phyloP scores from a whole-genome alignment of 2,113 vertebrate species.

The Nycticryphes semicollaris region DNA sequence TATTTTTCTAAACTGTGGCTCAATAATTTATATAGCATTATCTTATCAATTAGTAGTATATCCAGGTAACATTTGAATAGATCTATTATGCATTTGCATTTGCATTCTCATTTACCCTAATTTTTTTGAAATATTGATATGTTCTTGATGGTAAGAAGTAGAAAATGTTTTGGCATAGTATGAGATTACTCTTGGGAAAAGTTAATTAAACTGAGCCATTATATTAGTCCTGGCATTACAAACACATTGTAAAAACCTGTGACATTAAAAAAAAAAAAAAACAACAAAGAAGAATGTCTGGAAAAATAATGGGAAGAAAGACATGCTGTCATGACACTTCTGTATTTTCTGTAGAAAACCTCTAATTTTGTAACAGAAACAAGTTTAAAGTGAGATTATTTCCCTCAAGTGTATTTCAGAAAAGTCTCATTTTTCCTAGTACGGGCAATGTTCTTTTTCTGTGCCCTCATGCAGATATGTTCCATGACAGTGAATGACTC shows the following conservation, averaged over 20 bases:
- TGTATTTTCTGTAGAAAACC: neutral
- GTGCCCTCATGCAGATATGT: accelerated
- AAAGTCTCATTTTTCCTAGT: neutral
- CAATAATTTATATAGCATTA: neutral
- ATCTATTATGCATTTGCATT: neutral
- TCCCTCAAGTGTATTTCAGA: neutral
- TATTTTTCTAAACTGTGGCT: neutral
- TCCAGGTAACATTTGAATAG: neutral
- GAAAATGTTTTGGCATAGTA: neutral
- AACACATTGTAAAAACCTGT: neutral
- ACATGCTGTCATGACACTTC: neutral
- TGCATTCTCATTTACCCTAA: neutral
- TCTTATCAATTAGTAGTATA: neutral
- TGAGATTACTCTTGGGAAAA: neutral
- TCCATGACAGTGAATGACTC: neutral
- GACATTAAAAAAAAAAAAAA: neutral
- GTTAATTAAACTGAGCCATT: neutral
- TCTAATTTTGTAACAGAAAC: neutral
- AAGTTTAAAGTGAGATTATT: neutral
- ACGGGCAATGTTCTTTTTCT: neutral
- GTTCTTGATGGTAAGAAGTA: neutral
- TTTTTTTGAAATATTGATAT: neutral
- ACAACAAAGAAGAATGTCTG: neutral
- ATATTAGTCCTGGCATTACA: neutral
- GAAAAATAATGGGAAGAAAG: neutral